Base-by-base conservation (phyloP, 1,140 invertebrate genomes). In the Microplitis demolitor region DNA sequence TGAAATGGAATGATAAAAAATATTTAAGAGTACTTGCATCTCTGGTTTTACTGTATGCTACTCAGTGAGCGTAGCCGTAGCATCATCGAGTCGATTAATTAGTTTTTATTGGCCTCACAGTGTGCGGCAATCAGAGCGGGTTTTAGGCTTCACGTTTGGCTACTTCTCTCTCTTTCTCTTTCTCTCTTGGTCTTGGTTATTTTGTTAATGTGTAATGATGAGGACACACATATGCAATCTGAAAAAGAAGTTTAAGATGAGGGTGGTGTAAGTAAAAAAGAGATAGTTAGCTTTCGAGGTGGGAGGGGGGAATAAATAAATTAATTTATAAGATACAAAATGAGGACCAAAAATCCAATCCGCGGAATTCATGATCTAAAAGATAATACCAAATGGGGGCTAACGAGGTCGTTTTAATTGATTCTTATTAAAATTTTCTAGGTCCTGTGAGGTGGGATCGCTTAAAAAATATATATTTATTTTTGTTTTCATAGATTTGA, bases 41-140 rank as follows among this genome's bases (percentile, higher is more conserved):
- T 11, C 39, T 3, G 39, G 39, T 11, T 45, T 45, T 11, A 45
- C 39, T 45, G 39, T 45, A 45, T 45, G 39, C 6, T 11, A 45
- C 39, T 11, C 6, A 45, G 11, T 45, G 11, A 45, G 39, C 39
- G 39, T 11, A 45, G 39, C 11, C 39, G 39, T 6, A 45, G 39
- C 39, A 45, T 45, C 39, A 45, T 45, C 39, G 39, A 66, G 63
- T 66, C 63, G 63, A 66, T 66, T 66, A 66, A 66, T 66, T 66
- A 66, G 63, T 66, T 66, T 66, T 66, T 66, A 66, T 66, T 66
- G 63, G 63, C 37, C 63, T 66, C 63, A 66, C 63, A 66, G 63
- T 39, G 63, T 53, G 63, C 63, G 63, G 63, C 63, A 66, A 66
- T 66, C 63, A 66, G 63, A 66, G 63, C 63, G 45, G 63, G 63